phyloP scores from a whole-genome alignment of 2,113 vertebrate species.

The Spea bombifrons region DNA sequence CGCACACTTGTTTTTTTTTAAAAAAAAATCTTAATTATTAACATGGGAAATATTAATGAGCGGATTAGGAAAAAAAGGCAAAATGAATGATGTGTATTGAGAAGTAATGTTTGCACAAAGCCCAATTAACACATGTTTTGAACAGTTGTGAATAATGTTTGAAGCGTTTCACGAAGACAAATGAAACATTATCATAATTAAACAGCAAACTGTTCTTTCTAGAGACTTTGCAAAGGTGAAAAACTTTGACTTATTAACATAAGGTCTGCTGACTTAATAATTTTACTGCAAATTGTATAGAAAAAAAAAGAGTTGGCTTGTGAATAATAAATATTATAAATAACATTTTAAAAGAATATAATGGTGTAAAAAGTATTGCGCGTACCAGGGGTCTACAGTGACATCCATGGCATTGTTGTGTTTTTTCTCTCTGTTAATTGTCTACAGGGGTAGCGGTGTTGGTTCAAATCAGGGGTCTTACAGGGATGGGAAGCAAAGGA shows the following conservation, averaged over 20 bases:
- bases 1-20: slow-evolving; percentile 27
- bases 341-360: no score
- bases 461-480: no score
- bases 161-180: slow-evolving; percentile 30
- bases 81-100: slow-evolving; percentile 39
- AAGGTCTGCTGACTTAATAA: slow-evolving; percentile 12
- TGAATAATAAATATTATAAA: no score
- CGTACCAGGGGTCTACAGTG: no score
- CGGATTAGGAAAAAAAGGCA: slow-evolving; percentile 30
- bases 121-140: slow-evolving; percentile 43
- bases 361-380: no score
- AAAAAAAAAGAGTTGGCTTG: no score
- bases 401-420: no score
- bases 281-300: background rate
- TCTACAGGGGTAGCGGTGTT: no score
- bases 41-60: slow-evolving; percentile 43
- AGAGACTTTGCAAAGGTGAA: slow-evolving; percentile 38
- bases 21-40: slow-evolving; percentile 32
- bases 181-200: slow-evolving; percentile 40
- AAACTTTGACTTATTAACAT: slow-evolving; percentile 38
- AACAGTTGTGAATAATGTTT: slow-evolving; percentile 36
- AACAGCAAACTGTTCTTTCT: slow-evolving; percentile 30
- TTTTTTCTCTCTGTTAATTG: no score
- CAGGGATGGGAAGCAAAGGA: no score
- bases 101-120: slow-evolving; percentile 38